These are phyloP conservation scores for Margarornis squamiger DNA, from an alignment of 2,797 vertebrate species.

Conservation along the genomic window DNA sequence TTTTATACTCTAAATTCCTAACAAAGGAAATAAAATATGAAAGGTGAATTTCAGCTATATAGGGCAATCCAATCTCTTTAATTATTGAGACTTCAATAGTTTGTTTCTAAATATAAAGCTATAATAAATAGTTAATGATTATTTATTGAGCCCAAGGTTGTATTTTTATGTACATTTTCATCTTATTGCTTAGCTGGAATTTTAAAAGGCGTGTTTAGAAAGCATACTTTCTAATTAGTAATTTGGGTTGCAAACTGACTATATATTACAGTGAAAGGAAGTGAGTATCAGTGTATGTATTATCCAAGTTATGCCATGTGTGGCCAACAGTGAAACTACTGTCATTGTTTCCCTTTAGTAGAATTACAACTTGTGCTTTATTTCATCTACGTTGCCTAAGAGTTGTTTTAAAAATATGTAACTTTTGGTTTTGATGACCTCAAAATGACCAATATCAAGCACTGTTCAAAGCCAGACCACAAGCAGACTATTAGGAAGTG, in stretches of 20 bases:
- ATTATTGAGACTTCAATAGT: not conserved
- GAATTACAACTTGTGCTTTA: not conserved
- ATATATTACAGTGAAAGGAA: not conserved
- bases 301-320: not conserved
- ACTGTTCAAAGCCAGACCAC: not conserved
- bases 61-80: not conserved
- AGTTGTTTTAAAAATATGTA: not conserved
- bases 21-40: conserved; percentile 16
- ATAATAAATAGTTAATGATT: not conserved
- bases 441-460: not conserved
- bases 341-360: not conserved
- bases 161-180: not conserved
- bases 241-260: not conserved
- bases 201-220: not conserved
- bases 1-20: not conserved
- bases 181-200: not conserved
- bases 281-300: not conserved
- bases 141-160: not conserved
- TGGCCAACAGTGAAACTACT: not conserved
- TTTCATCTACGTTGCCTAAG: not conserved
- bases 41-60: not conserved
- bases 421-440: not conserved
- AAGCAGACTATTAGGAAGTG: not conserved
- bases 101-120: not conserved
- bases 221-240: not conserved